These are phyloP conservation scores for Mycetomoellerius zeteki DNA, from an alignment of 1,140 invertebrate genomes.

Conservation along the genomic window DNA sequence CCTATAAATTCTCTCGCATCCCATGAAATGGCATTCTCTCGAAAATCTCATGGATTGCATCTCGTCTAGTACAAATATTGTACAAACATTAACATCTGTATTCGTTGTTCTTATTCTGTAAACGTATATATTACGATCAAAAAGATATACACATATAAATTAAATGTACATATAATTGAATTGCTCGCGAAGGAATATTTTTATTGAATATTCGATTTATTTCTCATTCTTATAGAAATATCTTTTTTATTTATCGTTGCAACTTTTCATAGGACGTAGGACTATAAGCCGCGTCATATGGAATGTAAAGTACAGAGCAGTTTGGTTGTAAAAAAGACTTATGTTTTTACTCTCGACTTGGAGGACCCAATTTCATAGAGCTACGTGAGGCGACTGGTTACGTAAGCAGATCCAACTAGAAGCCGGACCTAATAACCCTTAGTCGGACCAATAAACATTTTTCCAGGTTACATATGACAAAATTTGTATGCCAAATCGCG, in stretches of 20 bases:
- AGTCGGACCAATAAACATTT: conserved; percentile 73
- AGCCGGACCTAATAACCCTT: conserved; percentile 75
- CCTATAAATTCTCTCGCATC: conserved; percentile 64
- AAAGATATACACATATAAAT: neutral
- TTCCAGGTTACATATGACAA: conserved; percentile 75
- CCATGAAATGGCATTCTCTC: neutral
- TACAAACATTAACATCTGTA: neutral
- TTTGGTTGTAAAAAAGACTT: conserved; percentile 52
- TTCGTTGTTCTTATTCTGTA: neutral
- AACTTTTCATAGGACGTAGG: neutral
- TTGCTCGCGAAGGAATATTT: neutral
- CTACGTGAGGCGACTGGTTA: conserved; percentile 65
- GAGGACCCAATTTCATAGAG: conserved; percentile 37
- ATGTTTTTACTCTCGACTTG: conserved; percentile 32
- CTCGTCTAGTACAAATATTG: neutral
- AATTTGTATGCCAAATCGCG: conserved; percentile 83
- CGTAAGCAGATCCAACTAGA: conserved; percentile 48
- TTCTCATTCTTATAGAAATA: neutral
- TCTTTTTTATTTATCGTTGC: conserved; percentile 23
- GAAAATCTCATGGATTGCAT: conserved; percentile 11
- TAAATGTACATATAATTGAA: neutral
- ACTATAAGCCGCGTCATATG: too few relatives aligned
- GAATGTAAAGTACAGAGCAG: conserved; percentile 36
- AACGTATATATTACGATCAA: neutral
- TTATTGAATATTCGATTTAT: neutral